Base-by-base conservation (phyloP, 2,888 invertebrate genomes). In the Agriopis marginaria region DNA sequence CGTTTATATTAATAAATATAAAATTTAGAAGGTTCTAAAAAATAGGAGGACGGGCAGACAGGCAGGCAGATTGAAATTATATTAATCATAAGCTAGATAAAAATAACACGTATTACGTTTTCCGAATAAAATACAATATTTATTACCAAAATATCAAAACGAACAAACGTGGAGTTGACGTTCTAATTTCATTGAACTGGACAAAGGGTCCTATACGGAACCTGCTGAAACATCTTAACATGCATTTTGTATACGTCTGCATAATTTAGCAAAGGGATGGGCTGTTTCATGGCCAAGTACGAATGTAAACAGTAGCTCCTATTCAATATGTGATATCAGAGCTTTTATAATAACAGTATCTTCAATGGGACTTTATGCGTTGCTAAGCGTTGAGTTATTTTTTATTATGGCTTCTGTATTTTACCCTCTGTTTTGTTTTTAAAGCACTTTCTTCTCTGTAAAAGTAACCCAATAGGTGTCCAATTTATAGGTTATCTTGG, bases 401-500 rank as follows among this genome's bases (percentile, higher is more conserved):
- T 32, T 32, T 23, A 10, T 32, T 32, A 32, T 32, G 32, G 32
- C 5, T 32, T 32, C 32, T 32, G 32, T 32, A 3, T 32, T 32
- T 32, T 3, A 32, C 32, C 32, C 3, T 23, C 17, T 23, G 1
- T 23, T 23, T 23, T 23, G 17, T 23, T 23, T 23, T 23, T 23
- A 23, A 23, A 23, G 2, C 17, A 23, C 17, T 23, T 2, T 23
- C 17, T 2, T 23, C 17, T 23, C 17, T 23, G 17, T 23, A 23
- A 23, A 23, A 23, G 17, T 23, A 23, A 23, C 82, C 47, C 51
- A 80, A 77, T 80, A 83, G 72, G 81, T 89, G 92, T 91, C 91
- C 92, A 87, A 86, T 86, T 92, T 93, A 79, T 89, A 93, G 93
- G 93, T 93, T 93, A 93, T 87, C 81, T 75, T 71, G 73, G 74